Evolutionary conservation across 2,888 invertebrate genomes (phyloP).

Genomic region (Germaria angustata): DNA sequence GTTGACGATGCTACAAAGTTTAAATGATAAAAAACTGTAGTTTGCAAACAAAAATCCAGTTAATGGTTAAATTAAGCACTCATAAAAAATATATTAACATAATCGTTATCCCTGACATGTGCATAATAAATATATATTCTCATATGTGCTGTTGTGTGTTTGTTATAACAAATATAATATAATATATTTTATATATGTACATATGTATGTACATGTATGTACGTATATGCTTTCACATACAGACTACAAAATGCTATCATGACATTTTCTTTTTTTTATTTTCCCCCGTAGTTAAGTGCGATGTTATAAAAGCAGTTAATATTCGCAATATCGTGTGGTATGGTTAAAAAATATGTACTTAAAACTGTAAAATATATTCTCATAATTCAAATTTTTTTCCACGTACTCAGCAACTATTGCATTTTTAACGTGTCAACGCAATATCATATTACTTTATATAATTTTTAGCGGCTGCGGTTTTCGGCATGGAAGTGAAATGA

Average conservation of each 20-base stretch:
- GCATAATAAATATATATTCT: slow-evolving; percentile 57
- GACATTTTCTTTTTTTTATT: background rate
- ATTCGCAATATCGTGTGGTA: background rate
- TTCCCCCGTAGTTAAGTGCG: background rate
- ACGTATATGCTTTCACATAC: background rate
- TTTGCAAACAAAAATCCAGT: slow-evolving; percentile 65
- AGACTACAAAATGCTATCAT: background rate
- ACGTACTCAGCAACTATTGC: too few relatives aligned
- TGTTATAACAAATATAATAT: background rate
- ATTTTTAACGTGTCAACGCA: too few relatives aligned
- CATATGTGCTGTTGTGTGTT: slow-evolving; percentile 16
- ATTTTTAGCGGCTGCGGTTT: too few relatives aligned
- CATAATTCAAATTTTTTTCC: background rate
- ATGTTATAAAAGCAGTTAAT: background rate
- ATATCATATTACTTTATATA: too few relatives aligned
- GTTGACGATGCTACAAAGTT: slow-evolving; percentile 41
- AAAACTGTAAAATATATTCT: background rate
- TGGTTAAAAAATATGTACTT: background rate
- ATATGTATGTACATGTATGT: background rate
- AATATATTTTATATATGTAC: background rate
- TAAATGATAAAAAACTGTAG: slow-evolving; percentile 55
- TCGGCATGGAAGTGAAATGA: too few relatives aligned
- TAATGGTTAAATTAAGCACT: slow-evolving; percentile 65
- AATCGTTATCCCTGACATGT: slow-evolving; percentile 66
- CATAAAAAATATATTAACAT: slow-evolving; percentile 67